Conservation (phyloP, 2,113 vertebrate genomes). For the Petromus typicus region DNA sequence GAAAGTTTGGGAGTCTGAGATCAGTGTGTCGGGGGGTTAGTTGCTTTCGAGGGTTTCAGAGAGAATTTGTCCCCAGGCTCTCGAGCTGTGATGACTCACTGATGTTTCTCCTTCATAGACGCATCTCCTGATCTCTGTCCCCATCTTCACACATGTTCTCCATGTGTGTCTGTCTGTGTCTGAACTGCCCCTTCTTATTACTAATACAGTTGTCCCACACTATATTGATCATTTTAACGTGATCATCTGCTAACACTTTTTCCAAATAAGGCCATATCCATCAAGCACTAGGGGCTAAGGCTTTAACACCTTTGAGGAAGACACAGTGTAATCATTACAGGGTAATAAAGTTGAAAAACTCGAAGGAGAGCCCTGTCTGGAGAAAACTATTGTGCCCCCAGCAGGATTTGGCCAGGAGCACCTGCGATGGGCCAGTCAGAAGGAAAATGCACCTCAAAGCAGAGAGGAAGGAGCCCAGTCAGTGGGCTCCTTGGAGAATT, state of each 20-base stretch:
- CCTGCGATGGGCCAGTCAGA: not conserved
- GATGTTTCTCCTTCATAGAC: not conserved
- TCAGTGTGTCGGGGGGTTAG: not conserved
- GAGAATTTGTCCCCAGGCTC: not conserved
- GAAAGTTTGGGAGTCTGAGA: not conserved
- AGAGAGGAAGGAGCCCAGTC: rapidly evolving
- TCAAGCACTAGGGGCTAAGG: not conserved
- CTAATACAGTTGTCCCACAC: not conserved
- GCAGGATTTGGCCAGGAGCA: not conserved
- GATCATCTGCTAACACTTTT: not conserved
- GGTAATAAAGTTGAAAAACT: not conserved
- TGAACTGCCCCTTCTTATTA: not conserved
- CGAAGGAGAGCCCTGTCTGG: not conserved
- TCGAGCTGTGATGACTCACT: not conserved
- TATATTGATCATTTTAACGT: not conserved
- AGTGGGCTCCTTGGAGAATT: not conserved
- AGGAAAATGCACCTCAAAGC: not conserved
- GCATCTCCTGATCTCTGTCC: not conserved
- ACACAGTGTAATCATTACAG: not conserved
- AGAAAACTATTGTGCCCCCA: not conserved
- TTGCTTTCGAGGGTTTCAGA: not conserved
- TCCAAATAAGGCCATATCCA: not conserved
- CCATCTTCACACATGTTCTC: not conserved
- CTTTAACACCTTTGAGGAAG: not conserved
- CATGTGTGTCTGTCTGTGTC: not conserved